phyloP scores from a whole-genome alignment of 2,113 vertebrate species.

The Rhea americana region DNA sequence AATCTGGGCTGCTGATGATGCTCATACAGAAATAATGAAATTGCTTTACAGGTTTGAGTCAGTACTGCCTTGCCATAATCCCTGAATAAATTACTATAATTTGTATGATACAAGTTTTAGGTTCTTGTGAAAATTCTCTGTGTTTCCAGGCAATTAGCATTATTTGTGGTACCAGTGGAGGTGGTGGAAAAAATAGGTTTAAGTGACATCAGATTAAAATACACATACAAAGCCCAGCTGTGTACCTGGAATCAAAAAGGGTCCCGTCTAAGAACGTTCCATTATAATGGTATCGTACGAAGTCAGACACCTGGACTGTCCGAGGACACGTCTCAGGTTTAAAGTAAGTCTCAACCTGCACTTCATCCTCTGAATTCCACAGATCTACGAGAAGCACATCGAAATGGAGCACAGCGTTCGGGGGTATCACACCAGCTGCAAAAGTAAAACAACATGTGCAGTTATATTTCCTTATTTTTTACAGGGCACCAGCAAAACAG shows the following conservation, averaged over 20 bases:
- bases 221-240: not conserved
- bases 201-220: not conserved
- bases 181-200: not conserved
- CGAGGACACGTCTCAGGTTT: conserved; percentile 84
- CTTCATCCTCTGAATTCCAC: conserved; percentile 91
- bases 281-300: conserved; percentile 95
- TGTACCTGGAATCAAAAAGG: conserved; percentile 94
- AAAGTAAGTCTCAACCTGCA: conserved; percentile 88
- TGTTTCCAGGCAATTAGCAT: not conserved
- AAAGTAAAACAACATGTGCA: not conserved
- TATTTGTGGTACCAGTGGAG: not conserved
- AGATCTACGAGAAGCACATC: conserved; percentile 94
- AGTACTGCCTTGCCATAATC: not conserved
- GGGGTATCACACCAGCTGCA: conserved; percentile 89
- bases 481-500: rapidly evolving
- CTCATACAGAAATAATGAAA: not conserved
- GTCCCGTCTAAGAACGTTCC: conserved; percentile 96
- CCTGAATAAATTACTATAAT: not conserved
- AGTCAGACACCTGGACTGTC: conserved; percentile 93
- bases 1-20: not conserved
- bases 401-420: conserved; percentile 91
- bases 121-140: not conserved
- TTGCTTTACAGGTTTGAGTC: not conserved
- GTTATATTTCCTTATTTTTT: not conserved
- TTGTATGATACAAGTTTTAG: not conserved